phyloP scores from a whole-genome alignment of 1,140 invertebrate genomes.

The Dendroctonus ponderosae region DNA sequence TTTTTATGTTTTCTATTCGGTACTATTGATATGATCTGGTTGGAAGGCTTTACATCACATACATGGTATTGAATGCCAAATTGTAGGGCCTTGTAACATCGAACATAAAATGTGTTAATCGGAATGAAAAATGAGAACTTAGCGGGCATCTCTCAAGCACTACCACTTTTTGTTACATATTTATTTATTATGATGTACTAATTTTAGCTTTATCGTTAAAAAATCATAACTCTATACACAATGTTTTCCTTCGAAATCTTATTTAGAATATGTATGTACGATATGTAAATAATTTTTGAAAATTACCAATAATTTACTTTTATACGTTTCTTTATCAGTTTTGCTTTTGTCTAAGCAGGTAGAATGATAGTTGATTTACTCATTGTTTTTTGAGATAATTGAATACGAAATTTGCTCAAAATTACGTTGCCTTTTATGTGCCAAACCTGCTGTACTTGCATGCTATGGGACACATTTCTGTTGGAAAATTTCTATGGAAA shows the following conservation, averaged over 20 bases:
- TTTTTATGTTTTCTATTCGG: conserved; percentile 23
- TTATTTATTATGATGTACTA: conserved; percentile 31
- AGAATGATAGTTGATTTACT: too few relatives aligned
- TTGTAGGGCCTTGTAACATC: conserved; percentile 4
- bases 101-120: conserved; percentile 6
- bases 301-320: conserved; percentile 30
- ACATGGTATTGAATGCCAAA: background rate
- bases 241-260: conserved; percentile 33
- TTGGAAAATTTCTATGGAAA: too few relatives aligned
- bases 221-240: conserved; percentile 17
- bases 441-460: too few relatives aligned
- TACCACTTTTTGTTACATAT: conserved; percentile 23
- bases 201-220: conserved; percentile 18
- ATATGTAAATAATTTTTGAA: conserved; percentile 34
- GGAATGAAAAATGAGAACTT: conserved; percentile 13
- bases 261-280: conserved; percentile 20
- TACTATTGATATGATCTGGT: conserved; percentile 6
- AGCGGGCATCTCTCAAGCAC: conserved; percentile 22
- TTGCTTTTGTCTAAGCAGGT: conserved; percentile 39
- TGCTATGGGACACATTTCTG: too few relatives aligned
- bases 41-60: conserved; percentile 10
- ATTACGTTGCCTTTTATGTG: too few relatives aligned
- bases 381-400: too few relatives aligned
- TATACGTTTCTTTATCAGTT: conserved; percentile 18
- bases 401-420: too few relatives aligned